These are phyloP conservation scores for Chloebia gouldiae DNA, from an alignment of 2,113 vertebrate species.

Conservation along the genomic window DNA sequence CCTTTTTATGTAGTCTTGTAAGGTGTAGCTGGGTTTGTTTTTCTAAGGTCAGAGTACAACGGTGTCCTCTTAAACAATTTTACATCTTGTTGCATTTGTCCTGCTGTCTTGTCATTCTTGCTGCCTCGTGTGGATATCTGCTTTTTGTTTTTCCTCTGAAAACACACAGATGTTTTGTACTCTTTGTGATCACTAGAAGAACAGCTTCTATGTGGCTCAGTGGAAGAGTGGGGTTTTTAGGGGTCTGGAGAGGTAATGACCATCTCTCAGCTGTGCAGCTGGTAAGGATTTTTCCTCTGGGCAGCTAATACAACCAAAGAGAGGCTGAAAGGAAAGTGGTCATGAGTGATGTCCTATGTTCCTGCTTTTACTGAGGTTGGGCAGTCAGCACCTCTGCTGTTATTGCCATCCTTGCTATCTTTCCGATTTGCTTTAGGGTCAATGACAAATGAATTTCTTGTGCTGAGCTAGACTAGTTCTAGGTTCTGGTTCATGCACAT, in stretches of 20 bases:
- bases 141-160: slow-evolving; percentile 1
- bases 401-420: background rate
- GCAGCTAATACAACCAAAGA: background rate
- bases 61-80: background rate
- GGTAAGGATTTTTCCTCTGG: background rate
- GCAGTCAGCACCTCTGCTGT: background rate
- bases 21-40: background rate
- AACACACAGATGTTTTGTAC: background rate
- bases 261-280: background rate
- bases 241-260: background rate
- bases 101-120: background rate
- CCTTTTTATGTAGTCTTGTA: background rate
- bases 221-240: background rate
- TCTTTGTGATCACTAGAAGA: background rate
- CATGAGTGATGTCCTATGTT: background rate
- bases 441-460: background rate
- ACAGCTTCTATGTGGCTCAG: background rate
- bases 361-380: background rate
- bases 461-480: background rate
- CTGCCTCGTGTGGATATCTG: slow-evolving; percentile 1
- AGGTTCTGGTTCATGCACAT: background rate
- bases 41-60: background rate
- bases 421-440: background rate
- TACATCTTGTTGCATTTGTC: background rate
- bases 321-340: background rate